phyloP scores from a whole-genome alignment of 2,888 invertebrate genomes.

The Meta bourneti region DNA sequence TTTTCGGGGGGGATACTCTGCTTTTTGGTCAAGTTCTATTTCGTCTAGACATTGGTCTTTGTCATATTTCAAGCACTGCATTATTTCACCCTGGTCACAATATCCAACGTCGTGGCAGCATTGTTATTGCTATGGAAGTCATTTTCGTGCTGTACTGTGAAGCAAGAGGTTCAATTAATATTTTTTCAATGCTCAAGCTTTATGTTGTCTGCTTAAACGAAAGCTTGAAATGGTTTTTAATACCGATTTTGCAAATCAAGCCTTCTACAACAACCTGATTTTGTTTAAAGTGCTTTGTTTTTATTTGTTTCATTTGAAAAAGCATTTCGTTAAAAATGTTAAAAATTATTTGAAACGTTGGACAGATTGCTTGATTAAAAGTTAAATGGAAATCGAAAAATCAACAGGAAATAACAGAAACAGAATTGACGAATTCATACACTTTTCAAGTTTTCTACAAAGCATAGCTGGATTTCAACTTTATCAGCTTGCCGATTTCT shows the following conservation, averaged over 20 bases:
- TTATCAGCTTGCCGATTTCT: too few species aligned
- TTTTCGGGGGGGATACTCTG: conserved; percentile 61
- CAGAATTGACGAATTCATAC: too few species aligned
- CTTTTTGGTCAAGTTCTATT: conserved; percentile 75
- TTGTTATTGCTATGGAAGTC: conserved; percentile 17
- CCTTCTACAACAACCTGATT: background rate
- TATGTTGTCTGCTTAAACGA: background rate
- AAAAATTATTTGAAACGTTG: too few species aligned
- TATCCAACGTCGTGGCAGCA: conserved; percentile 2
- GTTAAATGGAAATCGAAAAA: too few species aligned
- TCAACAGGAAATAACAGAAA: too few species aligned
- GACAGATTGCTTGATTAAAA: too few species aligned
- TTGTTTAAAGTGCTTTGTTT: too few species aligned
- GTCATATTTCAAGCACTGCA: conserved; percentile 67
- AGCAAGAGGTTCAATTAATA: background rate
- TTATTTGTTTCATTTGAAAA: too few species aligned
- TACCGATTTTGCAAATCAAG: background rate
- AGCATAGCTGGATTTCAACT: too few species aligned
- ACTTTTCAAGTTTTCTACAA: too few species aligned
- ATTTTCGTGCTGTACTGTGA: conserved; percentile 4
- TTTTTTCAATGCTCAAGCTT: background rate
- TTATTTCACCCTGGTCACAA: conserved; percentile 35
- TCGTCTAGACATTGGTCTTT: conserved; percentile 71
- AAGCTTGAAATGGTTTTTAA: background rate
- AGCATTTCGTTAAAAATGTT: too few species aligned